phyloP scores from a whole-genome alignment of 2,888 invertebrate genomes.

The Lasius fuliginosus region DNA sequence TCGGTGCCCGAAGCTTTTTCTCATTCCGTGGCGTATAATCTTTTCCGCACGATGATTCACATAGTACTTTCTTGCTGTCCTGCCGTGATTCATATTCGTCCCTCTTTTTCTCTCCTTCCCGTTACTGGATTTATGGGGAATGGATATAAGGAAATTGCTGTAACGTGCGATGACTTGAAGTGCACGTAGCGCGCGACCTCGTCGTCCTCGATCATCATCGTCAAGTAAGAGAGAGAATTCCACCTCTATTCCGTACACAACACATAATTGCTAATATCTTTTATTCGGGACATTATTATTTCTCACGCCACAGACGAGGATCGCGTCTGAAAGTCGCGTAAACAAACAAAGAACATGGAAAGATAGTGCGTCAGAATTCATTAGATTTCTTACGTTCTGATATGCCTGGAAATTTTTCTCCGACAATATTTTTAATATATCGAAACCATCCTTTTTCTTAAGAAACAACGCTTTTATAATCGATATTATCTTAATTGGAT shows the following conservation, averaged over 20 bases:
- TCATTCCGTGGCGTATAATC: neutral
- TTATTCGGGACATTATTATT: neutral
- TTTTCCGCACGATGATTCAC: constrained; percentile 27
- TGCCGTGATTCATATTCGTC: constrained; percentile 40
- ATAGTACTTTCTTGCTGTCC: constrained; percentile 34
- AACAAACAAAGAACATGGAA: constrained; percentile 23
- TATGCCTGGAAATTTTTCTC: neutral
- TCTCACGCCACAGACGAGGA: neutral
- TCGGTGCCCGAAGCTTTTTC: neutral
- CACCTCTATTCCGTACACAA: neutral
- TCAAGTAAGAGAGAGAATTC: neutral
- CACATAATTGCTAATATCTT: neutral
- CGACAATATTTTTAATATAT: neutral
- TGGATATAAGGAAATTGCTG: constrained; percentile 36
- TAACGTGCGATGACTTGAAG: constrained; percentile 7
- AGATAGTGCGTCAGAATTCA: neutral
- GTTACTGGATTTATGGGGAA: constrained; percentile 17
- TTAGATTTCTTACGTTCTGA: neutral
- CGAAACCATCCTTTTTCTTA: neutral
- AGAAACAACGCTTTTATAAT: neutral
- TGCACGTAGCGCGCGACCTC: constrained; percentile 22
- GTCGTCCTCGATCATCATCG: constrained; percentile 25
- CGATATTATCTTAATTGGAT: neutral
- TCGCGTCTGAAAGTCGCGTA: neutral
- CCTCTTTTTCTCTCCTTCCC: neutral